phyloP scores from a whole-genome alignment of 2,113 vertebrate genomes.

The Cottus gobio region DNA sequence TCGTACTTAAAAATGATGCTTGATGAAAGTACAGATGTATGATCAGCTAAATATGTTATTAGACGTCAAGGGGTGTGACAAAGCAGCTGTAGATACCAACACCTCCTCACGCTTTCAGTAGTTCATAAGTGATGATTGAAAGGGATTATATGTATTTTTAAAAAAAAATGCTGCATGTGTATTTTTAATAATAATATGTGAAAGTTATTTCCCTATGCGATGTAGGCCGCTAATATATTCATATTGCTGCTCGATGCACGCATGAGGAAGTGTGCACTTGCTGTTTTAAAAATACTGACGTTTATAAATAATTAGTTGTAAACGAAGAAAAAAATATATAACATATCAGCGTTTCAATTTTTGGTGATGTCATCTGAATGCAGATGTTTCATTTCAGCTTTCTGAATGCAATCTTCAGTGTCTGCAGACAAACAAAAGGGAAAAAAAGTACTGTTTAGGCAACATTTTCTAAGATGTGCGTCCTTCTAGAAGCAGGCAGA shows the following conservation, averaged over 20 bases:
- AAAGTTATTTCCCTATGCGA: neutral
- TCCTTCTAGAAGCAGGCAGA: conserved; percentile 80
- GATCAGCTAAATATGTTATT: neutral
- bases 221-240: neutral
- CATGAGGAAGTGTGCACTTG: neutral
- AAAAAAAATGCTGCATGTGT: neutral
- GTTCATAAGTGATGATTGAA: neutral
- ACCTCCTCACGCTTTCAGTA: neutral
- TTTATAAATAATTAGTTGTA: neutral
- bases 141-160: neutral
- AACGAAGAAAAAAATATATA: neutral
- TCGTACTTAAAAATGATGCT: neutral
- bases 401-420: neutral
- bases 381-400: neutral
- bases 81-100: neutral
- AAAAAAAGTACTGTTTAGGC: neutral
- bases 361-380: neutral
- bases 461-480: conserved; percentile 15
- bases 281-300: neutral
- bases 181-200: neutral
- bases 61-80: neutral
- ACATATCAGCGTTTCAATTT: neutral
- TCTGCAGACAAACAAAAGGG: neutral
- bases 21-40: neutral
- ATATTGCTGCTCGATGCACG: neutral